A percentile compares a stretch with the other conserved stretches of the same genome.
These are phyloP conservation scores for Paedocypris sp. DNA, from an alignment of 2,113 vertebrate species.

Conservation along the genomic window DNA sequence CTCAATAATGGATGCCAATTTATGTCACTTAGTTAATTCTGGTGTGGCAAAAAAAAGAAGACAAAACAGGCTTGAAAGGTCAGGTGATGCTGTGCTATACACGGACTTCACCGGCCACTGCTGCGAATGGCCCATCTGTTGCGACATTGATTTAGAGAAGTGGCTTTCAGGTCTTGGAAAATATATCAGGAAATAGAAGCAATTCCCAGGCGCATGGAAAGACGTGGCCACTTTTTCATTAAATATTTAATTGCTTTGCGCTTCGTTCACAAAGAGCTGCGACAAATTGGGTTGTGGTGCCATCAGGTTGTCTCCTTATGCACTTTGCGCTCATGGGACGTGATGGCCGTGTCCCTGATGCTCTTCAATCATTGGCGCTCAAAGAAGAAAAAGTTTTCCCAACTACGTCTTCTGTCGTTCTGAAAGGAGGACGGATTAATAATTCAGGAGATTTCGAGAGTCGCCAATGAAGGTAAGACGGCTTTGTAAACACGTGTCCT, in stretches of 20 bases:
- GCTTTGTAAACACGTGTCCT: background rate
- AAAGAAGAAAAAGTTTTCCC: constrained; percentile 5
- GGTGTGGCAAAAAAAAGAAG: constrained; percentile 30
- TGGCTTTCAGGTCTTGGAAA: constrained; percentile 27
- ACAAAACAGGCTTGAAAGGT: constrained; percentile 35
- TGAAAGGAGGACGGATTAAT: constrained; percentile 39
- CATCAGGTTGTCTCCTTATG: background rate
- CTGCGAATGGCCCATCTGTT: constrained; percentile 23
- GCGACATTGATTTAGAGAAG: constrained; percentile 38
- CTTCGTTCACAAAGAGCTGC: constrained; percentile 28
- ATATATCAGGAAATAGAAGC: constrained; percentile 31
- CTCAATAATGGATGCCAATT: constrained; percentile 52
- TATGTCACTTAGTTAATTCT: constrained; percentile 42
- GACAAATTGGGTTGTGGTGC: constrained; percentile 5
- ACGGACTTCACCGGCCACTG: constrained; percentile 26
- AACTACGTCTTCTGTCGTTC: constrained; percentile 1
- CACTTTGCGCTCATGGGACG: background rate
- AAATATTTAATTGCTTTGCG: constrained; percentile 40
- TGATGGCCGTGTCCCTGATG: constrained; percentile 22
- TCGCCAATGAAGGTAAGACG: constrained; percentile 1
- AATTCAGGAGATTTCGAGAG: constrained; percentile 44
- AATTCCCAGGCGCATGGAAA: constrained; percentile 18
- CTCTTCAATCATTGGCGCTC: constrained; percentile 12
- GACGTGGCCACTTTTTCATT: constrained; percentile 24
- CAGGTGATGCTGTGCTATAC: background rate